Conservation (phyloP, 2,888 invertebrate genomes). For the Drosophila subsilvestris region DNA sequence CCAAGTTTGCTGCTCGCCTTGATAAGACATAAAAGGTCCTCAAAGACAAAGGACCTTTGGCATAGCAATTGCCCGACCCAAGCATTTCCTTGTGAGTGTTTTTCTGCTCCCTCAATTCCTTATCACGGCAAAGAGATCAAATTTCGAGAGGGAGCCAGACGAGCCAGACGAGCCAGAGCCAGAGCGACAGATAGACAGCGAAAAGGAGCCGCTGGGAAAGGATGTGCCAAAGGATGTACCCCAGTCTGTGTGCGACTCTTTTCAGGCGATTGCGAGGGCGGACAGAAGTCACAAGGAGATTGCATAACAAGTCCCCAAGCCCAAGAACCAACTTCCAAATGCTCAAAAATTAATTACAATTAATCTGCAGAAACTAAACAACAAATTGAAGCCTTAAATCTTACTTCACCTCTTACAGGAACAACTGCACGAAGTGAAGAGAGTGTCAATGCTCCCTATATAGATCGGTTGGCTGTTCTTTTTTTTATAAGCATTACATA, state of each 20-base stretch:
- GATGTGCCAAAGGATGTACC: conserved; percentile 31
- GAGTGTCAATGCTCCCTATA: conserved; percentile 41
- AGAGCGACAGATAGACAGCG: not conserved
- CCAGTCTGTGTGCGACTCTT: not conserved
- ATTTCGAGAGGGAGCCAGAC: conserved; percentile 56
- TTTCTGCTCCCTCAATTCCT: conserved; percentile 50
- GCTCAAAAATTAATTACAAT: conserved; percentile 31
- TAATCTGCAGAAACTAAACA: not conserved
- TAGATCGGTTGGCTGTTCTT: conserved; percentile 16
- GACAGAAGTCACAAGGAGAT: conserved; percentile 51
- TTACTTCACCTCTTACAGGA: conserved; percentile 7
- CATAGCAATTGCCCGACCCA: conserved; percentile 36
- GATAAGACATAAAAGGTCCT: conserved; percentile 76
- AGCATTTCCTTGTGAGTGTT: conserved; percentile 63
- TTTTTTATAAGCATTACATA: conserved; percentile 26
- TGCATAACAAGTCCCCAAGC: conserved; percentile 10
- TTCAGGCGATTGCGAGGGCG: conserved; percentile 27
- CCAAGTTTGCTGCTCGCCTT: conserved; percentile 58
- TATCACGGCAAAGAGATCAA: conserved; percentile 74
- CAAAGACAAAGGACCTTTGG: conserved; percentile 57
- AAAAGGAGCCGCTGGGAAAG: conserved; percentile 42
- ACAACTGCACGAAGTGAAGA: conserved; percentile 15
- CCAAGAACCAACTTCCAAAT: conserved; percentile 6
- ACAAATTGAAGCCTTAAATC: not conserved
- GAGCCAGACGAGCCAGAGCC: not conserved